phyloP scores from a whole-genome alignment of 30 jellyfish, hydroid and myxozoan species.

The Phacellophora camtschatica region DNA sequence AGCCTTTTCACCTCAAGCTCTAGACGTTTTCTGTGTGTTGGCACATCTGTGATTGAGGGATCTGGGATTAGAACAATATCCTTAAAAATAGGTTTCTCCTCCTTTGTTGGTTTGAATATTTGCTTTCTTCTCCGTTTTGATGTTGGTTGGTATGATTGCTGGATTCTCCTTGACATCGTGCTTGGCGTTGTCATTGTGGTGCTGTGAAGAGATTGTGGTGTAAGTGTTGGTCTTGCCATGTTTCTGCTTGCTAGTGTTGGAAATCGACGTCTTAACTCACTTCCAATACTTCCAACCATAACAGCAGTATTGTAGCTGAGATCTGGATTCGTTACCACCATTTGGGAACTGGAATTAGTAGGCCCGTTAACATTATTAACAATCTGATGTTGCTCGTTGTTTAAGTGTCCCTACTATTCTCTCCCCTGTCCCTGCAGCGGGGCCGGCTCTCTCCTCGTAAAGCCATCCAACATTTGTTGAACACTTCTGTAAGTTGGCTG shows the following conservation, averaged over 20 bases:
- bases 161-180: no score
- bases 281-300: slow-evolving; percentile 7
- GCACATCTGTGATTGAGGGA: neutral
- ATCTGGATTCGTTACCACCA: neutral
- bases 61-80: neutral
- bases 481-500: neutral
- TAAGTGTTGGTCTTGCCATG: neutral
- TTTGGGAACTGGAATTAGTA: neutral
- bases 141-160: neutral
- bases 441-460: neutral
- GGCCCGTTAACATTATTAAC: neutral
- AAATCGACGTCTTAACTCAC: neutral
- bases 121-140: neutral
- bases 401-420: no score
- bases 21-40: neutral
- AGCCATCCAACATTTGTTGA: neutral
- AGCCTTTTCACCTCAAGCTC: neutral
- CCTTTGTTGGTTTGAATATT: neutral
- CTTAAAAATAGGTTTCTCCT: neutral
- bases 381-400: neutral
- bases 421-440: no score
- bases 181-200: no score
- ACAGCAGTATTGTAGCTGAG: neutral
- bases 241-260: neutral
- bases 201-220: no score